Evolutionary conservation across 2,797 vertebrate genomes (phyloP).

Genomic region (Gymnothorax javanicus): DNA sequence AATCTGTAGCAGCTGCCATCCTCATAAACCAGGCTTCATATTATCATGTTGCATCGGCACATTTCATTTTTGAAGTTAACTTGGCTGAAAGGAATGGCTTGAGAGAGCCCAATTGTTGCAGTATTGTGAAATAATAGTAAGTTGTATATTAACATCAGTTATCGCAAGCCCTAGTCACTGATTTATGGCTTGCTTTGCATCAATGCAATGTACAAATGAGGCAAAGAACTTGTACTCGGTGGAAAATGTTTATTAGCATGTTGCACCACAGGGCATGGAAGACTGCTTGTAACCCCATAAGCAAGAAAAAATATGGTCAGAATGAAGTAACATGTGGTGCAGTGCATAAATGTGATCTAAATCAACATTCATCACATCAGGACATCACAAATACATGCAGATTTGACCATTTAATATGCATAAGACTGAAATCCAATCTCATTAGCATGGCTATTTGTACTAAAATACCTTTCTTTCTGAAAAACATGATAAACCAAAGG

Average conservation of each 20-base stretch:
- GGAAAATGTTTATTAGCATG: not conserved
- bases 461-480: not conserved
- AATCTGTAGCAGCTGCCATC: not conserved
- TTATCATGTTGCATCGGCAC: not conserved
- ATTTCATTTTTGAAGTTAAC: not conserved
- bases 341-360: not conserved
- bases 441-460: not conserved
- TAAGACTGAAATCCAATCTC: not conserved
- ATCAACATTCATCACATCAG: not conserved
- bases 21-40: not conserved
- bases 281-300: not conserved
- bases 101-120: not conserved
- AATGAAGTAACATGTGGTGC: not conserved
- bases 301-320: not conserved
- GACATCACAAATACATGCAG: not conserved
- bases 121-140: not conserved
- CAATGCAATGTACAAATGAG: conserved; percentile 4
- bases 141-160: not conserved
- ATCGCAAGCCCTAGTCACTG: not conserved
- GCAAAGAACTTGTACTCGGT: not conserved
- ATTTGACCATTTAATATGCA: not conserved
- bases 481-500: not conserved
- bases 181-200: not conserved
- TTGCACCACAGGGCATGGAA: not conserved
- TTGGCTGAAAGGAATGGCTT: not conserved